phyloP scores from a whole-genome alignment of 2,797 vertebrate genomes.

The Lophius americanus region DNA sequence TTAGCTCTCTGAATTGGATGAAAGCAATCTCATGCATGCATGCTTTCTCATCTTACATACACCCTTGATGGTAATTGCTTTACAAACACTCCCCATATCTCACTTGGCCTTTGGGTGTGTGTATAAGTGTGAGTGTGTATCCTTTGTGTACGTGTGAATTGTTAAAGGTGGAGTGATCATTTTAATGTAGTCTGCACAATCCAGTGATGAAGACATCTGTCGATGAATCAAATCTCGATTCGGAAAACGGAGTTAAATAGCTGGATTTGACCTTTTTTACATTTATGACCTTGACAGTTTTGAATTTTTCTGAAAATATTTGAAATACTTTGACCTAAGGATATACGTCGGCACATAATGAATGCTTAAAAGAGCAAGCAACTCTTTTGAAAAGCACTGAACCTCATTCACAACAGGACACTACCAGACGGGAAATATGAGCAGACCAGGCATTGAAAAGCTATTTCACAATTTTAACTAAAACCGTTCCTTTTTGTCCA shows the following conservation, averaged over 20 bases:
- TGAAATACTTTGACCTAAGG: too few species aligned
- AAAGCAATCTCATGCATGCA: conserved; percentile 41
- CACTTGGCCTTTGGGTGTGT: background rate
- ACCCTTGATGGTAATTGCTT: conserved; percentile 14
- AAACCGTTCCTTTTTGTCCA: too few species aligned
- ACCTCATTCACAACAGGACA: too few species aligned
- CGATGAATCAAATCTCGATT: background rate
- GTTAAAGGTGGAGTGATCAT: background rate
- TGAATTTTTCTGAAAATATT: too few species aligned
- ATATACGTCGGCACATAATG: too few species aligned
- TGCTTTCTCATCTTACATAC: conserved; percentile 17
- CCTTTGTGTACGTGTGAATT: background rate
- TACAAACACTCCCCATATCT: conserved; percentile 11
- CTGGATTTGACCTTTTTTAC: background rate
- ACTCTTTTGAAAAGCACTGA: too few species aligned
- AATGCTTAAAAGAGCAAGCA: too few species aligned
- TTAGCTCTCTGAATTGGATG: conserved; percentile 57
- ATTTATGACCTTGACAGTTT: background rate
- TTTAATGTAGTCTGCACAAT: conserved; percentile 7
- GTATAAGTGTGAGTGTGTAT: background rate
- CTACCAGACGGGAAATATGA: too few species aligned
- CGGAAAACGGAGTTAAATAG: background rate
- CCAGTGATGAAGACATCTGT: background rate
- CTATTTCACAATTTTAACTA: too few species aligned
- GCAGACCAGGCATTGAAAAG: too few species aligned